A percentile compares a stretch with the other conserved stretches of the same genome.
phyloP scores from a whole-genome alignment of 2,888 invertebrate genomes.

The Adineta ricciae region DNA sequence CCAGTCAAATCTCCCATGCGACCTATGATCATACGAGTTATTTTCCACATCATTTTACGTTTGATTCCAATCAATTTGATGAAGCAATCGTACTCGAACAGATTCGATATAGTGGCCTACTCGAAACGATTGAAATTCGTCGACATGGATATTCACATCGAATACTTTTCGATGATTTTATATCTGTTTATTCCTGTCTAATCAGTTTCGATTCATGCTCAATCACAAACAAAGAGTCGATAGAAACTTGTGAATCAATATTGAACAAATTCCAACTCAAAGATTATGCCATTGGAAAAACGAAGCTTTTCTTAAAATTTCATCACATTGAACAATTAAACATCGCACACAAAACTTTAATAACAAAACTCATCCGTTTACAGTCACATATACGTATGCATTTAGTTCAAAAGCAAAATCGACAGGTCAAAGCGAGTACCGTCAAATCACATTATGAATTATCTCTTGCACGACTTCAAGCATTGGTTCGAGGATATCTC shows the following conservation, averaged over 20 bases:
- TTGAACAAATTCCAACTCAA: not conserved
- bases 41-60: not conserved
- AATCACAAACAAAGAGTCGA: no score
- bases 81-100: not conserved
- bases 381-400: not conserved
- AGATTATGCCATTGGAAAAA: slow-evolving; percentile 7
- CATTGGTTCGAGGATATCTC: not conserved
- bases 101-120: not conserved
- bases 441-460: not conserved
- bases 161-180: not conserved
- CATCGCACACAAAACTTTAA: not conserved
- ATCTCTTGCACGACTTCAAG: not conserved
- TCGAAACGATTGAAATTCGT: slow-evolving; percentile 9
- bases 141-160: slow-evolving; percentile 16
- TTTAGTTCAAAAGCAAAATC: not conserved
- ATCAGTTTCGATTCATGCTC: not conserved
- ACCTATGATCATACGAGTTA: slow-evolving; percentile 3
- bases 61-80: not conserved
- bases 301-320: slow-evolving; percentile 5
- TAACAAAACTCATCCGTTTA: not conserved
- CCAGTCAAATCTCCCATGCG: not conserved
- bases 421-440: no score
- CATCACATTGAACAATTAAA: slow-evolving; percentile 8
- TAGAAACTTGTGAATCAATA: not conserved
- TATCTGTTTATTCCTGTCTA: not conserved